Conservation (phyloP, 2,888 invertebrate species). For the Spodoptera littoralis region DNA sequence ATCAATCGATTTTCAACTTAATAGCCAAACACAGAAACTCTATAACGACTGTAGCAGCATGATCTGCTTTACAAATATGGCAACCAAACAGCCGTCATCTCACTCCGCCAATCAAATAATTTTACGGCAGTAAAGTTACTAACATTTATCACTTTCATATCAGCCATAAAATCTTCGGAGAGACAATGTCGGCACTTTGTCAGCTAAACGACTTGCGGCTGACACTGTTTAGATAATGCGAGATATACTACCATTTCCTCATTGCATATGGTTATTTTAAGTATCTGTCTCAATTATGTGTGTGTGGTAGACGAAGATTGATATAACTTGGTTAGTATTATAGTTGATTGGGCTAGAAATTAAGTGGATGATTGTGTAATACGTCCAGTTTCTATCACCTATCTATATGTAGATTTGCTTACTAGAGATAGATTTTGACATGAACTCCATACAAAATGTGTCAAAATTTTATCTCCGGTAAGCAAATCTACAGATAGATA, state of each 20-base stretch:
- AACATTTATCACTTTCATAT: conserved; percentile 38
- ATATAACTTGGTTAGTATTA: too few species aligned
- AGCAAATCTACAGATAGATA: too few species aligned
- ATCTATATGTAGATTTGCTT: too few species aligned
- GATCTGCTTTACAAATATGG: not conserved
- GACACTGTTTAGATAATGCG: conserved; percentile 37
- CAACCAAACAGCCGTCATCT: not conserved
- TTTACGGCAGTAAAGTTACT: conserved; percentile 16
- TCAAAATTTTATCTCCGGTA: too few species aligned
- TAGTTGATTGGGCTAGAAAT: too few species aligned
- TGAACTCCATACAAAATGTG: too few species aligned
- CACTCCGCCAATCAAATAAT: conserved; percentile 25
- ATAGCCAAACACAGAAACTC: too few species aligned
- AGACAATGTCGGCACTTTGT: conserved; percentile 50
- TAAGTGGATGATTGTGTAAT: too few species aligned
- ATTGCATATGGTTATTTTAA: conserved; percentile 43
- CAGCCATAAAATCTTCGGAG: conserved; percentile 42
- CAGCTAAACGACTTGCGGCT: conserved; percentile 26
- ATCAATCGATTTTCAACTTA: too few species aligned
- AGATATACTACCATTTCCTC: conserved; percentile 40
- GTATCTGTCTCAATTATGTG: not conserved
- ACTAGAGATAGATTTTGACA: too few species aligned
- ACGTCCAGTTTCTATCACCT: too few species aligned
- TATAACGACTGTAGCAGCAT: too few species aligned
- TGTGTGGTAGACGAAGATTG: not conserved